Evolutionary conservation across 2,797 vertebrate genomes (phyloP).

Genomic region (Anableps anableps): DNA sequence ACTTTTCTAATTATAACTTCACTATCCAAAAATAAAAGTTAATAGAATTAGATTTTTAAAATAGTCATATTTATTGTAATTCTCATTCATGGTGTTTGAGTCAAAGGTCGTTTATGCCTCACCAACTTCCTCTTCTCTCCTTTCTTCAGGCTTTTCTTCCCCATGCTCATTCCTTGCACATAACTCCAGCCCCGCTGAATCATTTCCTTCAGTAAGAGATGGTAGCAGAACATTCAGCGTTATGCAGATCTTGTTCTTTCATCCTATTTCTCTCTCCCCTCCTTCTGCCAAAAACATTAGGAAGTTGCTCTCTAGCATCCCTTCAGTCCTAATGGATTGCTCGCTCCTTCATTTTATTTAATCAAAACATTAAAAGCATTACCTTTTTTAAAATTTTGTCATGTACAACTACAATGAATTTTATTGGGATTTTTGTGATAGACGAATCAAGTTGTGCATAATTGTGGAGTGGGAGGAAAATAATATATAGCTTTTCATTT

Average conservation of each 20-base stretch:
- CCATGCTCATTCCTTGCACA: conserved; percentile 8
- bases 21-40: neutral
- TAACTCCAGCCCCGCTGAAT: neutral
- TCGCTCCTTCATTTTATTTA: neutral
- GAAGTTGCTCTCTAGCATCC: neutral
- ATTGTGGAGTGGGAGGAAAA: neutral
- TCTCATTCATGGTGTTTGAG: neutral
- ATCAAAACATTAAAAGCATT: too few relatives aligned
- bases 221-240: conserved; percentile 34
- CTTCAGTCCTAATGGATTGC: neutral
- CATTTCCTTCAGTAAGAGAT: conserved; percentile 17
- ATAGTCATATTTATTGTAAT: too few relatives aligned
- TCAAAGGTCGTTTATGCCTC: neutral
- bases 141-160: neutral
- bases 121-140: neutral
- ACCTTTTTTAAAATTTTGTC: too few relatives aligned
- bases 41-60: neutral
- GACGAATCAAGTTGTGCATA: neutral
- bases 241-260: conserved; percentile 30
- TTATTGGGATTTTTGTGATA: neutral
- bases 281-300: conserved; percentile 45
- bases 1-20: neutral
- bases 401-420: neutral
- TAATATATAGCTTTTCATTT: neutral
- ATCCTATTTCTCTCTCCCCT: conserved; percentile 27